Base-by-base conservation (phyloP, 2,888 invertebrate species). In the Nipponacmea schrenckii region DNA sequence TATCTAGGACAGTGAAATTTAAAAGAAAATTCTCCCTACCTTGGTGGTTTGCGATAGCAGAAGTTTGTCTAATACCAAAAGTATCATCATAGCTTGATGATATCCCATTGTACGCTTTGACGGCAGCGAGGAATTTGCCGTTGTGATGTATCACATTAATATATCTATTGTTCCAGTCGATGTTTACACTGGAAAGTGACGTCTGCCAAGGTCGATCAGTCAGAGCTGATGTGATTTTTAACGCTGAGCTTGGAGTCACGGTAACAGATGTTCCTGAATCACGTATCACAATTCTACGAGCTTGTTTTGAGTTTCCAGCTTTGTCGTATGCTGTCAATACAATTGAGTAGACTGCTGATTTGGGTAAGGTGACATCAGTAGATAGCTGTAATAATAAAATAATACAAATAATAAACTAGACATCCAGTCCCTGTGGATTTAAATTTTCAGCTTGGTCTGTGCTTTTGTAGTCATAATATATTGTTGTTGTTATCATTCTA, bases 21-120 rank as follows among this genome's bases (percentile, higher is more conserved):
- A n/a, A n/a, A 39, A 39, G 4, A 10, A 3, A 39, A 39, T 39
- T 39, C 7, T 39, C 39, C 39, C 1, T 31, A 75, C 75, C 75
- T 56, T 71, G 67, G 31, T 64, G 39, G 62, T 75, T 73, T 20
- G 15, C 44, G 17, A 72, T 31, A 17, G 64, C 70, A 8, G 62
- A 56, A 10, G 44, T 46, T 4, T 67, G 67, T 50, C 73, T 67
- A 14, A 20, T 64, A 15, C 72, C 71, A 14, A 71, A 71, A 31
- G 64, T 64, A 65, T 76, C 75, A 50, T 76, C 75, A 63, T 76
- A 76, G 20, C 17, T 48, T 26, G 62, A 64, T 12, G 56, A 56
- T 26, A 73, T 62, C 12, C 68, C 71, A 31, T 45, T 20, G 20
- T 67, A 64, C 10, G 69, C 3, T 5, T 20, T 68, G 50, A 31